phyloP scores from a whole-genome alignment of 2,113 vertebrate genomes.

The Zeus faber region DNA sequence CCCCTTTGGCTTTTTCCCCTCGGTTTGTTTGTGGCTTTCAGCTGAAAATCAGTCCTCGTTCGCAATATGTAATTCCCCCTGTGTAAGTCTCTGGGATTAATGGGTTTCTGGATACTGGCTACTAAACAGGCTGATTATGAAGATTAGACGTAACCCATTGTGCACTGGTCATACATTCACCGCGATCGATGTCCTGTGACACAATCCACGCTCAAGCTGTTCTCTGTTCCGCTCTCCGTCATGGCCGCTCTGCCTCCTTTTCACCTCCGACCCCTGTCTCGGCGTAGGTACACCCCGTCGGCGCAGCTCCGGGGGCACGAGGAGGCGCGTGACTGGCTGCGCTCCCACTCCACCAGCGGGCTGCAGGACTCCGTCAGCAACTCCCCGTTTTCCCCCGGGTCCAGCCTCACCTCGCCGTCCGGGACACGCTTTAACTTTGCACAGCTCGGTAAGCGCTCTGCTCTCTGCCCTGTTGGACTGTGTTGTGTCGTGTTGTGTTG shows the following conservation, averaged over 20 bases:
- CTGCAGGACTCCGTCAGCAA: constrained; percentile 88
- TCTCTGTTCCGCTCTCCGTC: too few relatives aligned
- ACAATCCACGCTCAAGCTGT: too few relatives aligned
- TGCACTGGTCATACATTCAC: neutral
- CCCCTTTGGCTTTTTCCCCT: constrained; percentile 24
- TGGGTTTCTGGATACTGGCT: neutral
- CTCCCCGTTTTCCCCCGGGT: constrained; percentile 93
- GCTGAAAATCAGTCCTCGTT: constrained; percentile 25
- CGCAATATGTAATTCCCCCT: constrained; percentile 16
- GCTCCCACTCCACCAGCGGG: constrained; percentile 91
- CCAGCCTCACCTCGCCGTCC: constrained; percentile 92
- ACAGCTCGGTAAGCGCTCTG: constrained; percentile 82
- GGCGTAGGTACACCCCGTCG: constrained; percentile 85
- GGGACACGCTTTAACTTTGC: constrained; percentile 95
- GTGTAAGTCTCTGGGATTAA: neutral
- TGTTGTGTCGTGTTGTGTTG: neutral
- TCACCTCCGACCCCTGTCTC: constrained; percentile 20
- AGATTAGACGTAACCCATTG: neutral
- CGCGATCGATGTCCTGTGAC: neutral
- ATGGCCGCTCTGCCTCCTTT: neutral
- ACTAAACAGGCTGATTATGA: neutral
- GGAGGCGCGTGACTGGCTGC: constrained; percentile 93
- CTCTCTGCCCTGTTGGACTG: neutral
- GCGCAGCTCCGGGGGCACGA: constrained; percentile 90
- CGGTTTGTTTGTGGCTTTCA: constrained; percentile 31